Evolutionary conservation across 2,888 invertebrate genomes (phyloP), one percentile per base, ranked within the genome.

Genomic region (Lordiphosa andalusiaca): DNA sequence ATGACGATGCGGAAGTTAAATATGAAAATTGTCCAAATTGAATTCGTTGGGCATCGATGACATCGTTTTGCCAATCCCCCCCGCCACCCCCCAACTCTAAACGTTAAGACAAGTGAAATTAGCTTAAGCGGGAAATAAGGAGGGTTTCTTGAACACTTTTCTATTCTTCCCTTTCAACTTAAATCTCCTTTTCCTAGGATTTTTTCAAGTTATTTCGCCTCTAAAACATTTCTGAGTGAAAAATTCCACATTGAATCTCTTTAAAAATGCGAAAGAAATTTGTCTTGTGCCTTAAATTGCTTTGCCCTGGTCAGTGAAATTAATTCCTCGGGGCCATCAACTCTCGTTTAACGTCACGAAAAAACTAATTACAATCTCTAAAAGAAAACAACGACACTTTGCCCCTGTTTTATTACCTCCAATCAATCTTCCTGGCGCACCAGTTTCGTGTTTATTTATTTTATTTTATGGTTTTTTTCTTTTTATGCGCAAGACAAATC

Each of bases 401-500:
- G 30, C 9, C 30, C 30, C 37, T 52, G 30, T 69, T 69, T 53
- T 63, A 62, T 51, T 49, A 47, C 47, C 12, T 44, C 13, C 44
- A 44, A 44, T 44, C 44, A 44, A 44, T 48, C 37, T 16, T 37
- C 37, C 9, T 35, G 30, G 30, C 30, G 30, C 30, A 30, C 30
- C 30, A 30, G 7, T 47, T 21, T 47, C 33, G 50, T 64, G 48
- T 39, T 55, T 52, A 25, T 58, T 69, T 61, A 50, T 49, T 35
- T 47, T 53, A 49, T 37, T 58, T 69, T 61, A 50, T 49, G n/a
- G n/a, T 58, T 46, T 56, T 12, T 38, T 39, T 25, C 37, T 49
- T 69, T 71, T 71, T 73, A 71, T 71, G 73, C 66, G 76, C 62
- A 55, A 62, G 80, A 81, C 80, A 84, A 77, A 82, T 82, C 84